Evolutionary conservation across 1,140 invertebrate species (phyloP), one percentile per base, ranked within the genome.

Genomic region (Steinernema khuongi): DNA sequence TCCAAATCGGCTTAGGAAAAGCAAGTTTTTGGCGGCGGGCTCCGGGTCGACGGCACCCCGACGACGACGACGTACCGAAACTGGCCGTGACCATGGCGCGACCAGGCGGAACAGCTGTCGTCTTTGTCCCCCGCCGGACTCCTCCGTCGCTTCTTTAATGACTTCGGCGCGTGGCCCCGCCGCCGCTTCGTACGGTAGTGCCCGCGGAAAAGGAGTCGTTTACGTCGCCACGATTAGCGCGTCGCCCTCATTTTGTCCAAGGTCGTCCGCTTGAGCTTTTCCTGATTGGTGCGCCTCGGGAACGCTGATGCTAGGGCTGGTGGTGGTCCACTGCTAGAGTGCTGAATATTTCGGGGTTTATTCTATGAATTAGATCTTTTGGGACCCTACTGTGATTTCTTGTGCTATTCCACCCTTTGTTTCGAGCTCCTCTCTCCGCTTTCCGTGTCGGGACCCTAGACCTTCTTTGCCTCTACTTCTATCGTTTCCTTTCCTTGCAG

Each of bases 41-140:
- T 22, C 36, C n/a, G 22, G 26, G 50, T 17, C 50, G 50, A 60
- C 14, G 50, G 50, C 11, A 22, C n/a, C n/a, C n/a, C n/a, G n/a
- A n/a, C n/a, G n/a, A n/a, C n/a, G n/a, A n/a, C n/a, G n/a, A n/a
- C n/a, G n/a, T n/a, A 26, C 11, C 11, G 50, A 60, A 60, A 60
- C 50, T 60, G 50, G 50, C 50, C 50, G 50, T 60, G 50, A 60
- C 50, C 50, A 60, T 60, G 50, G 22, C 50, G 50, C 50, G 50
- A 26, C 50, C 14, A 4, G n/a, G n/a, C 4, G 2, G 50, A 60
- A 60, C 50, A 60, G 50, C 50, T 60, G 50, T 60, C 50, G 11
- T 60, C 50, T 60, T 60, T 60, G 50, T 60, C 26, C 50, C 50
- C 22, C 19, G 7, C 19, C 2, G 14, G 50, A 60, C 50, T 60